Percentiles rank a stretch among this genome's conserved stretches.
Evolutionary conservation across 64 coral and sea anemone species (phyloP).

Genomic region (Platygyra sinensis): DNA sequence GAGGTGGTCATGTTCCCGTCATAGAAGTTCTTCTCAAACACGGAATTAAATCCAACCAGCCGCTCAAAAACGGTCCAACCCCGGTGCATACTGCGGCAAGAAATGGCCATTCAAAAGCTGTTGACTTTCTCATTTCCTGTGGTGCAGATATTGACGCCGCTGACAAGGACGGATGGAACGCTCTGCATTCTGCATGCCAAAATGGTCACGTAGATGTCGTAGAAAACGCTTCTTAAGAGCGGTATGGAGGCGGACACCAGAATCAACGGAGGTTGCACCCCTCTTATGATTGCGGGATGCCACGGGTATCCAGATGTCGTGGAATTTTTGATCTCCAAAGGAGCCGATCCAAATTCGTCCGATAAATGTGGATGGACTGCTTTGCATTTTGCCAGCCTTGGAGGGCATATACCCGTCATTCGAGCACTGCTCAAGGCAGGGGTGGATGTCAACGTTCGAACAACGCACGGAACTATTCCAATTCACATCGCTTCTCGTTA

Average conservation of each 20-base stretch:
- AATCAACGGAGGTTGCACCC: slow-evolving; percentile 83
- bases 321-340: slow-evolving; percentile 67
- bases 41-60: slow-evolving; percentile 62
- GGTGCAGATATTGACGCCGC: slow-evolving; percentile 72
- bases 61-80: slow-evolving; percentile 75
- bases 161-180: slow-evolving; percentile 94
- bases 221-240: slow-evolving; percentile 62
- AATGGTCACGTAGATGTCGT: slow-evolving; percentile 89
- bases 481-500: slow-evolving; percentile 88
- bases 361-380: slow-evolving; percentile 91
- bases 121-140: slow-evolving; percentile 76
- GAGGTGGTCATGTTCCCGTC: slow-evolving; percentile 82
- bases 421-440: slow-evolving; percentile 50
- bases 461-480: slow-evolving; percentile 77
- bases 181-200: slow-evolving; percentile 83
- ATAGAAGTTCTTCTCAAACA: slow-evolving; percentile 88
- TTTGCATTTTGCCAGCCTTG: slow-evolving; percentile 84
- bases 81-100: slow-evolving; percentile 87
- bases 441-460: slow-evolving; percentile 49
- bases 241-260: slow-evolving; percentile 73
- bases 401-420: slow-evolving; percentile 71
- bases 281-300: slow-evolving; percentile 91
- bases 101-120: slow-evolving; percentile 81
- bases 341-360: slow-evolving; percentile 54
- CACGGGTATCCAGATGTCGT: slow-evolving; percentile 79